Evolutionary conservation across 2,888 invertebrate species (phyloP).

Genomic region (Erebia aethiops): DNA sequence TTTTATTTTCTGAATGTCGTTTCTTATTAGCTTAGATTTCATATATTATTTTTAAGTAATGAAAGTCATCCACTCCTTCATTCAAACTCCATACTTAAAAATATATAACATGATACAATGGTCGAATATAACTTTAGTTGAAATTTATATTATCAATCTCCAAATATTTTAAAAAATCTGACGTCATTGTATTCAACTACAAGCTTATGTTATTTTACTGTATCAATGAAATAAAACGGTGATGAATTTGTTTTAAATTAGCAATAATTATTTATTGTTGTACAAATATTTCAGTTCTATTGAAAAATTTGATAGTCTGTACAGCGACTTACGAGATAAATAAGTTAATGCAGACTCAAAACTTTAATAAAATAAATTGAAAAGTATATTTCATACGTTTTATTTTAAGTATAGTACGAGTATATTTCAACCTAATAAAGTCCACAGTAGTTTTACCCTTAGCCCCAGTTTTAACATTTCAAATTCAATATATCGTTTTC

Average conservation of each 20-base stretch:
- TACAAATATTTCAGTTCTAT: slow-evolving; percentile 10
- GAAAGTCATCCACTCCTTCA: too few species aligned
- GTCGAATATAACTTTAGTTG: too few species aligned
- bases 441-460: background rate
- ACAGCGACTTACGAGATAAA: slow-evolving; percentile 61
- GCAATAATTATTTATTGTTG: background rate
- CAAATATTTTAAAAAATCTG: too few species aligned
- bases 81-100: too few species aligned
- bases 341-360: slow-evolving; percentile 67
- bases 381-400: slow-evolving; percentile 43
- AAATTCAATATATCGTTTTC: too few species aligned
- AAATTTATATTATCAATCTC: too few species aligned
- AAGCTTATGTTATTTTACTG: background rate
- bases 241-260: background rate
- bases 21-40: too few species aligned
- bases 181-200: background rate
- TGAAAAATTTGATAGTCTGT: slow-evolving; percentile 51
- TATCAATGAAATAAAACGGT: too few species aligned
- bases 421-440: background rate
- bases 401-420: slow-evolving; percentile 20
- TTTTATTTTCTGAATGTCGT: too few species aligned
- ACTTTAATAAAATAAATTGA: slow-evolving; percentile 70
- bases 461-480: too few species aligned
- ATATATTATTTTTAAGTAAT: too few species aligned
- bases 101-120: too few species aligned